Evolutionary conservation across 2,113 vertebrate genomes (phyloP).

Genomic region (Colinus virginianus): DNA sequence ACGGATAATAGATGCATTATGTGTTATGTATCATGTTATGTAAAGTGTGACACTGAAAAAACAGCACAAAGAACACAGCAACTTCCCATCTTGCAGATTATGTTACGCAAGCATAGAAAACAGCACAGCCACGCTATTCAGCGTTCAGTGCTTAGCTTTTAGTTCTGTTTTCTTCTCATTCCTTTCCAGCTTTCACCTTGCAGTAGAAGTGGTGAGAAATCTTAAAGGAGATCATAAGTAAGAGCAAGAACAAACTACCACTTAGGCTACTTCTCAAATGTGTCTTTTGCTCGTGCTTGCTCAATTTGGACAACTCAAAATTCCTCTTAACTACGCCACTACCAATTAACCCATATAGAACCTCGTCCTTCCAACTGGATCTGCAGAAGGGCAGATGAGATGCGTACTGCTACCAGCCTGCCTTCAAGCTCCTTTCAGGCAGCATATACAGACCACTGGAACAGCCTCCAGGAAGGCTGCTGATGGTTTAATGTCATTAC

Average conservation of each 20-base stretch:
- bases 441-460: not conserved
- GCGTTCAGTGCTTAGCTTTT: not conserved
- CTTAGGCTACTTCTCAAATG: not conserved
- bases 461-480: not conserved
- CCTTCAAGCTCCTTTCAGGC: not conserved
- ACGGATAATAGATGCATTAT: not conserved
- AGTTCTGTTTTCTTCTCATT: not conserved
- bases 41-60: not conserved
- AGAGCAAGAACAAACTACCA: not conserved
- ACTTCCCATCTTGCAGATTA: not conserved
- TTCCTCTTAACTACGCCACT: not conserved
- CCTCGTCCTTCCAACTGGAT: not conserved
- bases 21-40: not conserved
- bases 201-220: not conserved
- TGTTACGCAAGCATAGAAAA: not conserved
- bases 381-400: not conserved
- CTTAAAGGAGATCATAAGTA: not conserved
- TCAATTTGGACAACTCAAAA: not conserved
- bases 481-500: not conserved
- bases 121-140: not conserved
- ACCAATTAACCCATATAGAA: not conserved
- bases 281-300: not conserved
- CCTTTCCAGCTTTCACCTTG: not conserved
- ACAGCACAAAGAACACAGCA: not conserved
- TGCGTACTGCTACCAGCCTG: not conserved